These are phyloP conservation scores for Percina caprodes DNA, from an alignment of 2,113 vertebrate species.

Conservation along the genomic window DNA sequence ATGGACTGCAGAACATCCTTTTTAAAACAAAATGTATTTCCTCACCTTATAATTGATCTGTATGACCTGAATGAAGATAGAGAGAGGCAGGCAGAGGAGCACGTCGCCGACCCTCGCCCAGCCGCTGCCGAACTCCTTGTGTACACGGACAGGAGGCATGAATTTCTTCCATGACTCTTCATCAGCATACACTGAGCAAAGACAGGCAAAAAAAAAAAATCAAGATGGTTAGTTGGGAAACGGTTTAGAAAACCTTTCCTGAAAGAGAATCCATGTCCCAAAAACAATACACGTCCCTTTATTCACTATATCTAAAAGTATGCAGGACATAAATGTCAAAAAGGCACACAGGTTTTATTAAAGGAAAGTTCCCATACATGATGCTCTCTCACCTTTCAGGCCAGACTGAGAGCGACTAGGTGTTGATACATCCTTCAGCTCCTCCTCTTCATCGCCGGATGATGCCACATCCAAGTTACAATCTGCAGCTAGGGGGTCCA, in stretches of 20 bases:
- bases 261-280: neutral
- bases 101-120: slow-evolving; percentile 94
- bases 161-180: slow-evolving; percentile 89
- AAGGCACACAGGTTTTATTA: neutral
- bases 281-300: neutral
- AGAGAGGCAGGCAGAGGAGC: slow-evolving; percentile 93
- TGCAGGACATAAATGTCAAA: neutral
- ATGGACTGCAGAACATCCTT: neutral
- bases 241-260: neutral
- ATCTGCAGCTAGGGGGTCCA: slow-evolving; percentile 5
- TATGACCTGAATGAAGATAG: slow-evolving; percentile 91
- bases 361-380: neutral
- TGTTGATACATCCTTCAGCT: neutral
- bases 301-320: neutral
- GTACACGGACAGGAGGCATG: slow-evolving; percentile 88
- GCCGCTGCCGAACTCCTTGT: slow-evolving; percentile 87
- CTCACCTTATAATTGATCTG: slow-evolving; percentile 95
- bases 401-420: neutral
- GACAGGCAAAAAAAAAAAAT: neutral
- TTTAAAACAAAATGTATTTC: neutral
- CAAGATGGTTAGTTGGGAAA: neutral
- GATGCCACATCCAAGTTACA: neutral
- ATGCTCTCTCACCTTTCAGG: slow-evolving; percentile 54
- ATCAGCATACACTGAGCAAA: slow-evolving; percentile 85
- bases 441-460: slow-evolving; percentile 48